These are phyloP conservation scores for Lepidurus packardi DNA, from an alignment of 1,140 invertebrate genomes.

Conservation along the genomic window DNA sequence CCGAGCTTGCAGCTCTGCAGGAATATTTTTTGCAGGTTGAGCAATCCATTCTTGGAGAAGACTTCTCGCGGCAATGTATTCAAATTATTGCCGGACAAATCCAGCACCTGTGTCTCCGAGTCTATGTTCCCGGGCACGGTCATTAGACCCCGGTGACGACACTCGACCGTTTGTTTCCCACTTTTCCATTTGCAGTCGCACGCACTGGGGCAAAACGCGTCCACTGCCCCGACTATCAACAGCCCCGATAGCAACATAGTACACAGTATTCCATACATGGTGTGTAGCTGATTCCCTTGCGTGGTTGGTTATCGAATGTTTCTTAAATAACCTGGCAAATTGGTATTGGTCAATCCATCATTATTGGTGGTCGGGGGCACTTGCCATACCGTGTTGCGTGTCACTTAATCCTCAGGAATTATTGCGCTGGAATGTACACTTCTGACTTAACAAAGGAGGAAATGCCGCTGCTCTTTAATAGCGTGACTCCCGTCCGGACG, in stretches of 20 bases:
- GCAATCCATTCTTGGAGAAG: conserved; percentile 68
- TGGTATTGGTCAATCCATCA: neutral
- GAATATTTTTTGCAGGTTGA: conserved; percentile 80
- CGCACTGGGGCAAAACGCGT: conserved; percentile 57
- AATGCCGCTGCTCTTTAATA: neutral
- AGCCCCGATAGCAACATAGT: neutral
- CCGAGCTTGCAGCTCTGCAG: conserved; percentile 71
- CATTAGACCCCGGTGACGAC: conserved; percentile 69
- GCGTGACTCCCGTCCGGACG: neutral
- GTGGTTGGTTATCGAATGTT: neutral
- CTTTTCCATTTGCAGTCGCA: conserved; percentile 88
- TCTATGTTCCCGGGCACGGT: conserved; percentile 74
- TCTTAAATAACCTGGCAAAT: neutral
- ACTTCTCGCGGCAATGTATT: conserved; percentile 70
- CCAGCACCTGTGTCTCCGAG: conserved; percentile 79
- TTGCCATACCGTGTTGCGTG: neutral
- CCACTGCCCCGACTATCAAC: neutral
- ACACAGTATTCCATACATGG: conserved; percentile 19
- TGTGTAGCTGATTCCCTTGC: neutral
- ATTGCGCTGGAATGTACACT: neutral
- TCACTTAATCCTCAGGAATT: conserved; percentile 5
- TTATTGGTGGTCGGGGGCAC: neutral
- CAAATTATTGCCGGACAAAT: conserved; percentile 78
- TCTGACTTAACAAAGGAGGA: neutral
- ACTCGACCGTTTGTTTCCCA: conserved; percentile 85